Base-by-base conservation (phyloP, 1,140 invertebrate species). In the Papilio aristodemus region DNA sequence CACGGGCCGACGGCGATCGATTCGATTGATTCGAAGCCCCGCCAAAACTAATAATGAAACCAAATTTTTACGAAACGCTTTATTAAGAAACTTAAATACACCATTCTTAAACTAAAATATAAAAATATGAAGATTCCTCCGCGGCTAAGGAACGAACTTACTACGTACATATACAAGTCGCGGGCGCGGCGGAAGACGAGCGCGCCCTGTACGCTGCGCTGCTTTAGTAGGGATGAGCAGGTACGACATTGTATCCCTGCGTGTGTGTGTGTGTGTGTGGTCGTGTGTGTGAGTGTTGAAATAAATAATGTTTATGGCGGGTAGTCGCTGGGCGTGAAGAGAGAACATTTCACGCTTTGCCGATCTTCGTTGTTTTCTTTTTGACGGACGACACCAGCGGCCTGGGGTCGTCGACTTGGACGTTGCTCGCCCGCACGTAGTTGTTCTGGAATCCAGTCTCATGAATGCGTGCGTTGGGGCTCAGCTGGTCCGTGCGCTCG, bases 41-140 rank as follows among this genome's bases (percentile, higher is more conserved):
- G 60, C 67, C 74, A 74, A 81, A 75, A 78, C 67, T 74, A 78
- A 80, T 80, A 86, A 86, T 85, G 85, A 87, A 90, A 89, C 70
- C 79, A 72, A 57, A 79, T 79, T 70, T 87, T 86, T 80, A 85
- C 79, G 82, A 87, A 88, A 88, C 74, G 64, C 66, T 90, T 90
- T 90, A 90, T 90, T 90, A 84, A 77, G 86, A 89, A 89, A 90
- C 83, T 83, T 86, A 89, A 75, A 71, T 83, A 89, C 83, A 87
- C 78, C 78, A 78, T 68, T 69, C 81, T 81, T 83, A 84, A 27
- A 73, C 78, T 89, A 86, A 27, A 81, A 73, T 87, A 86, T 81
- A 88, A 90, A 87, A 87, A 82, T 85, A 71, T 68, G 59, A 41
- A 67, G 58, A 70, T 58, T 50, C 68, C 54, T 69, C 39, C 17